Evolutionary conservation across 2,888 invertebrate species (phyloP), one percentile per base, ranked within the genome.

Genomic region (Thymelicus sylvestris): DNA sequence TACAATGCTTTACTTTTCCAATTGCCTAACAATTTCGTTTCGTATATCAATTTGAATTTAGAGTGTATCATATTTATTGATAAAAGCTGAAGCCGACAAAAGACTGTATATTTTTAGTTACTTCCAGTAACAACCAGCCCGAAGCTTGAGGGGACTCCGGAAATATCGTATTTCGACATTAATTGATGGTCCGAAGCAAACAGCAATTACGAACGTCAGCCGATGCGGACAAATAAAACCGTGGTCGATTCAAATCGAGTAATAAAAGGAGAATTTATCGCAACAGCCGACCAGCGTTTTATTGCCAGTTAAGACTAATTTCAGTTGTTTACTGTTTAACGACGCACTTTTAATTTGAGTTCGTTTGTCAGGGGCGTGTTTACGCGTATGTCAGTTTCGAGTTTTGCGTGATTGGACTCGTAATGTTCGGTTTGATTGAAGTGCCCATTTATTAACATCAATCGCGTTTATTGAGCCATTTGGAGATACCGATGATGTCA

Each of bases 131-230:
- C 13, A n/a, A 39, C 59, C 3, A 15, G n/a, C 50, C 60, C 15
- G 31, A 41, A 31, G 59, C 50, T 64, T n/a, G 19, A 47, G 72
- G 71, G 66, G 55, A 64, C 83, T 74, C 81, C 81, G 78, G 86
- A 89, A 90, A 89, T 90, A 90, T 90, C 89, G 86, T 87, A 86
- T 90, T 89, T 88, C 88, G 86, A 83, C 87, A 84, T 83, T 90
- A 92, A 92, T 91, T 89, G 89, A 88, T 89, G 86, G 84, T 79
- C 83, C 73, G 72, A 81, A 82, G 82, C 86, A 90, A 90, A 91
- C 89, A 90, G 81, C 89, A 90, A 90, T 91, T 89, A 90, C 87
- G 81, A 83, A 86, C 86, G 85, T 84, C 84, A 82, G 75, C 71
- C 74, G 74, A 71, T 71, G 44, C 70, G 44, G 65, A 76, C 81